phyloP scores from a whole-genome alignment of 1,140 invertebrate species.

The Conus ventricosus region DNA sequence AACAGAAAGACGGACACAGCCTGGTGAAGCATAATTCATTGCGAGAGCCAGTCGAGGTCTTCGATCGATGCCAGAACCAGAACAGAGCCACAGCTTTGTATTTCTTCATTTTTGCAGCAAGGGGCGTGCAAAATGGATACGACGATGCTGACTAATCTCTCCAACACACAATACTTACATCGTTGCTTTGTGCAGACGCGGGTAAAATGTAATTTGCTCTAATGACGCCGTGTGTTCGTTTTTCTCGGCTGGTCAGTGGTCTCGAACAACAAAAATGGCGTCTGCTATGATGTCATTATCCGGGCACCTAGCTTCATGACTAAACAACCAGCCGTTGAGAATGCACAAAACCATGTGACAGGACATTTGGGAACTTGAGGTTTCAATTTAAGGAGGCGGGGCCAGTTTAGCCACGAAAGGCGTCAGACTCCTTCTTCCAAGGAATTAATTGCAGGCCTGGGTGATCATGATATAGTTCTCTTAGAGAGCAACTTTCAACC shows the following conservation, averaged over 20 bases:
- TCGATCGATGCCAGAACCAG: constrained; percentile 26
- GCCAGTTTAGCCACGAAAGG: no score
- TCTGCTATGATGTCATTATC: constrained; percentile 50
- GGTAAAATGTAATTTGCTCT: not conserved
- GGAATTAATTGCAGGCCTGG: no score
- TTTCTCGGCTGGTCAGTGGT: constrained; percentile 5
- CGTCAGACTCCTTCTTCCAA: no score
- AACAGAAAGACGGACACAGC: constrained; percentile 2
- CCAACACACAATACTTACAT: constrained; percentile 28
- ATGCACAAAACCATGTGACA: not conserved
- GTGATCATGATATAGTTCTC: no score
- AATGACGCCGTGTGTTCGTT: constrained; percentile 6
- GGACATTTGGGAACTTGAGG: no score
- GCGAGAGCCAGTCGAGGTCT: not conserved
- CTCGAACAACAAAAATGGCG: constrained; percentile 38
- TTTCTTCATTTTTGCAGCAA: not conserved
- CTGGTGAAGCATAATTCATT: not conserved
- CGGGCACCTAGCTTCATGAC: constrained; percentile 43
- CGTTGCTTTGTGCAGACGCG: not conserved
- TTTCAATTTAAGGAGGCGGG: no score
- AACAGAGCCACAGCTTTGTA: not conserved
- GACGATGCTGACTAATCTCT: not conserved
- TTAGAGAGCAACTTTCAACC: no score
- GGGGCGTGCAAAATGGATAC: not conserved
- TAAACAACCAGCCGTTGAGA: constrained; percentile 15